A percentile compares a stretch with the other conserved stretches of the same genome.
Conservation (phyloP, 2,888 invertebrate species). For the Chirona hameri region DNA sequence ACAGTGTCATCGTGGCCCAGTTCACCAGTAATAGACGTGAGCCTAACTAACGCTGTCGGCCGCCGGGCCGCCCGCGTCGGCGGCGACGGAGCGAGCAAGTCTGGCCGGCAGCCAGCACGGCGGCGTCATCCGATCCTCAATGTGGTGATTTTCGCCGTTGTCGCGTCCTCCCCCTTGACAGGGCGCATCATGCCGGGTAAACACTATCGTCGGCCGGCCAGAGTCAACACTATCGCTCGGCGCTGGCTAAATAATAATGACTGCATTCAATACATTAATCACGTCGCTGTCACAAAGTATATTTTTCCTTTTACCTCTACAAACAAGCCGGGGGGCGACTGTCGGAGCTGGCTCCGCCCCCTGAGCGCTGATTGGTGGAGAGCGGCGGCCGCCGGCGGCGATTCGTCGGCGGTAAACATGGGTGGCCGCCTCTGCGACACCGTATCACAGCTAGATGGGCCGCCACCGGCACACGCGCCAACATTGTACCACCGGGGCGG, state of each 20-base stretch:
- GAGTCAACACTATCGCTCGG: constrained; percentile 11
- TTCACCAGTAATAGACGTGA: no score
- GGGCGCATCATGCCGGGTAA: neutral
- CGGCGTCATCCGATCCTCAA: neutral
- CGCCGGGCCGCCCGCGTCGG: neutral
- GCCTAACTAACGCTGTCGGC: no score
- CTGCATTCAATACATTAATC: constrained; percentile 29
- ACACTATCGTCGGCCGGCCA: neutral
- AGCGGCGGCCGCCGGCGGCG: neutral
- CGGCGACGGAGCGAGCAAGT: neutral
- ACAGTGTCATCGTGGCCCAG: no score
- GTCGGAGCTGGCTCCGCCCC: neutral
- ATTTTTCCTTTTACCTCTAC: constrained; percentile 27
- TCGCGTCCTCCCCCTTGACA: neutral
- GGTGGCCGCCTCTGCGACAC: neutral
- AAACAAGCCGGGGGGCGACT: neutral
- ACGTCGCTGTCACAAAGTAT: constrained; percentile 6
- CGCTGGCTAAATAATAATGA: constrained; percentile 27
- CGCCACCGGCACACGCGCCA: no score
- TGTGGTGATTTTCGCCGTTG: constrained; percentile 3
- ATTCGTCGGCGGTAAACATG: neutral
- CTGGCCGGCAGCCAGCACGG: neutral
- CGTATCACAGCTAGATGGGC: no score
- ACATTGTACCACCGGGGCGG: no score
- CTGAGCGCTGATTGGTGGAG: neutral